Base-by-base conservation (phyloP, 92 coral and sea anemone genomes). In the Chrysogorgia sp. region DNA sequence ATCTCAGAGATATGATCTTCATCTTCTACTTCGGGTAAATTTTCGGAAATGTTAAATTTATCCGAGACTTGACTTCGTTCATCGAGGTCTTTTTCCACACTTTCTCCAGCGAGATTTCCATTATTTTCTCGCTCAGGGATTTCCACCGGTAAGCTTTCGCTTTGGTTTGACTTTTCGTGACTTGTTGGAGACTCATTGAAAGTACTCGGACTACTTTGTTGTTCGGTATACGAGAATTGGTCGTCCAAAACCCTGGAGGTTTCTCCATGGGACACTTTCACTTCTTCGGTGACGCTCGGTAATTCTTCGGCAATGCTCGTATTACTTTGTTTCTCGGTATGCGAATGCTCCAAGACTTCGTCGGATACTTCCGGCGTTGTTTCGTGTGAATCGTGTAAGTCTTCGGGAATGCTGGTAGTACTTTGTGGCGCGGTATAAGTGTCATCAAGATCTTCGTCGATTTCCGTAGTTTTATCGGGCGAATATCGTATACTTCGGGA, bases 261-360 rank as follows among this genome's bases (percentile, higher is more conserved):
- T 48, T 32, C 12, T 48, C 12, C 76, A 14, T 7, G 10, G n/a
- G 53, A 32, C 0, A 24, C 53, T 41, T 20, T 25, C 22, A 69
- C n/a, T 25, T 49, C 56, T 52, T 69, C 76, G 23, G 59, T 0
- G 17, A 43, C 34, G 77, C 40, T 71, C 77, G 61, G 75, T n/a
- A 45, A 48, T 43, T 0, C 41, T 52, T 49, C 77, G 43, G 40
- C 1, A 52, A 32, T 19, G 30, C 20, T 72, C 58, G 15, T 2
- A 6, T 15, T 47, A n/a, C 15, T 12, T 15, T n/a, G 43, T 37
- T 37, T 5, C 12, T 47, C n/a, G 53, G n/a, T 47, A 47, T 47
- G 15, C 53, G 53, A 47, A n/a, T 47, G 14, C 53, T 47, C 53
- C 2, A 47, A 7, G 2, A 7, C 63, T 3, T 57, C 32, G 31